Conservation (phyloP, 2,888 invertebrate species). For the Margaritifera margaritifera region DNA sequence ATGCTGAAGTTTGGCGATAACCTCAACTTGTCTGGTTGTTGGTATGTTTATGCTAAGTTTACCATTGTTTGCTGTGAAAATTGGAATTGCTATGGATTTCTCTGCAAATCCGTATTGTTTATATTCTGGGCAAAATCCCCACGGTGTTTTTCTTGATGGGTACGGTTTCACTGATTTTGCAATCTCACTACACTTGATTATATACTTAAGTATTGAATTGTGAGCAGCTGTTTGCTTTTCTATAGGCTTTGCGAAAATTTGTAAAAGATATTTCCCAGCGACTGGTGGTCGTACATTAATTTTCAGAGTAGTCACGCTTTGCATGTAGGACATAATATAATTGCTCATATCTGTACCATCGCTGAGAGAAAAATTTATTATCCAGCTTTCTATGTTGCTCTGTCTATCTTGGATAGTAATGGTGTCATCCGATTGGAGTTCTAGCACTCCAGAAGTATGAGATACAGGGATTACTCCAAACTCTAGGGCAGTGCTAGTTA, state of each 20-base stretch:
- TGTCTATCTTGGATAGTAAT: slow-evolving; percentile 1
- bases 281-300: too few relatives aligned
- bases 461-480: slow-evolving; percentile 12
- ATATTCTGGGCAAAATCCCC: slow-evolving; percentile 13
- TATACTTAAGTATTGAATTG: background rate
- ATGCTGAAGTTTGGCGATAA: slow-evolving; percentile 12
- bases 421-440: slow-evolving; percentile 5
- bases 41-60: slow-evolving; percentile 9
- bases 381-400: background rate
- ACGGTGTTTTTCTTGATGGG: slow-evolving; percentile 10
- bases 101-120: slow-evolving; percentile 17
- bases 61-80: slow-evolving; percentile 6
- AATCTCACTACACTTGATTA: slow-evolving; percentile 10
- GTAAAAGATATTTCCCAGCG: too few relatives aligned
- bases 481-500: slow-evolving; percentile 6
- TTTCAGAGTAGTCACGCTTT: too few relatives aligned
- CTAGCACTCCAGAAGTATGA: slow-evolving; percentile 8
- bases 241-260: too few relatives aligned
- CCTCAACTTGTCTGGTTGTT: slow-evolving; percentile 11
- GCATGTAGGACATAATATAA: too few relatives aligned
- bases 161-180: background rate
- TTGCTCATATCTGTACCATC: too few relatives aligned
- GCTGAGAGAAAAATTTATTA: too few relatives aligned
- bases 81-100: background rate
- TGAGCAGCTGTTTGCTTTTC: too few relatives aligned